Evolutionary conservation across 2,888 invertebrate genomes (phyloP).

Genomic region (Cataglyphis livida): DNA sequence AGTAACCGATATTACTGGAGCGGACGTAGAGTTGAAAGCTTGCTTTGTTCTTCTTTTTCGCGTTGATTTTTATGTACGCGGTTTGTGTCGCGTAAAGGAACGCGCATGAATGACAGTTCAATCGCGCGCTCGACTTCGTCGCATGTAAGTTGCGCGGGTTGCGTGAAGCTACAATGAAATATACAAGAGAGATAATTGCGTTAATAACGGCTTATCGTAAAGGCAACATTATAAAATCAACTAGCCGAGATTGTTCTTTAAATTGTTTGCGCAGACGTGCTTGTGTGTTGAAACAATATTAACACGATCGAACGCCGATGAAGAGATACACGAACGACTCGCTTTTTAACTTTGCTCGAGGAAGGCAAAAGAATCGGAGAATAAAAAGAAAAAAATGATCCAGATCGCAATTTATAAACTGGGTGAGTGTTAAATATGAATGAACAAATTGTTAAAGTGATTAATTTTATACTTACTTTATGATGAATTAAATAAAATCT

Average conservation of each 20-base stretch:
- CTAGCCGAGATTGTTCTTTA: neutral
- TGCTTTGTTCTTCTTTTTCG: neutral
- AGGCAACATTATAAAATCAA: neutral
- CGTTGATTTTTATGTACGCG: neutral
- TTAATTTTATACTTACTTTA: neutral
- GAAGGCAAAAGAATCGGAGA: neutral
- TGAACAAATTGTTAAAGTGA: neutral
- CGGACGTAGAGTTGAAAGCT: neutral
- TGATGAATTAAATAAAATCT: neutral
- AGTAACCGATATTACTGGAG: slow-evolving; percentile 8
- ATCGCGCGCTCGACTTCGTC: neutral
- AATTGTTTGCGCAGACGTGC: slow-evolving; percentile 3
- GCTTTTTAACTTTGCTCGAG: neutral
- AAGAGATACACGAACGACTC: neutral
- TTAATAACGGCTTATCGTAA: neutral
- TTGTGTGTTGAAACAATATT: neutral
- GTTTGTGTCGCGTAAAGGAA: neutral
- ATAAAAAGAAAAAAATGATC: neutral
- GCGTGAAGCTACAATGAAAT: neutral
- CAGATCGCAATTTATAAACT: neutral
- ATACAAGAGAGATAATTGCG: slow-evolving; percentile 1
- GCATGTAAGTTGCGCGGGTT: neutral
- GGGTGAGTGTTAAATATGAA: neutral
- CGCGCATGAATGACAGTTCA: slow-evolving; percentile 15
- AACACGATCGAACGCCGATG: neutral